Percentiles rank a stretch among this genome's conserved stretches.
Evolutionary conservation across 2,113 vertebrate species (phyloP).

Genomic region (Nothoprocta perdicaria): DNA sequence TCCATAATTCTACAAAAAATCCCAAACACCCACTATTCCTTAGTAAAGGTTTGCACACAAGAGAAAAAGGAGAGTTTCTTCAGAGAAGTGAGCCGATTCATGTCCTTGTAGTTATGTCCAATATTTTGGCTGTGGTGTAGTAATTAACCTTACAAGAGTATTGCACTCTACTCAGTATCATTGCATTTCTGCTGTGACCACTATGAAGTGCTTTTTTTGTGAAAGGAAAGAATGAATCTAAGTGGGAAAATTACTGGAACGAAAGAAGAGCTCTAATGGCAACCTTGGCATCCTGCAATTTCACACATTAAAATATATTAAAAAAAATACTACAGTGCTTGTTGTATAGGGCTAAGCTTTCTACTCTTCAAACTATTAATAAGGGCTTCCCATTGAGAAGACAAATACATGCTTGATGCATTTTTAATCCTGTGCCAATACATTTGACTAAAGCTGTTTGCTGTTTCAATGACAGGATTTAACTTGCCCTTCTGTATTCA

Average conservation of each 20-base stretch:
- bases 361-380: slow-evolving; percentile 86
- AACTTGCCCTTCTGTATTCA: slow-evolving; percentile 81
- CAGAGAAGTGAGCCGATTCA: slow-evolving; percentile 9
- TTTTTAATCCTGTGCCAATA: slow-evolving; percentile 89
- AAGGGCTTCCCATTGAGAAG: slow-evolving; percentile 85
- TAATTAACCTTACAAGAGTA: slow-evolving; percentile 64
- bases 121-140: slow-evolving; percentile 68
- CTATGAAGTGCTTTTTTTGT: slow-evolving; percentile 71
- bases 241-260: slow-evolving; percentile 80
- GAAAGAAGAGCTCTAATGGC: slow-evolving; percentile 80
- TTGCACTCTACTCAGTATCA: slow-evolving; percentile 42
- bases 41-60: neutral
- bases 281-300: slow-evolving; percentile 82
- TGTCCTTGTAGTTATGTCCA: slow-evolving; percentile 59
- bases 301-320: slow-evolving; percentile 84
- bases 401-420: slow-evolving; percentile 86
- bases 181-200: slow-evolving; percentile 66
- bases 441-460: slow-evolving; percentile 88
- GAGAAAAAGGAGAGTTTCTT: neutral
- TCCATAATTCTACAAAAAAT: neutral
- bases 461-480: slow-evolving; percentile 87
- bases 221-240: slow-evolving; percentile 68
- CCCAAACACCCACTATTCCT: neutral
- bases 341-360: slow-evolving; percentile 82
- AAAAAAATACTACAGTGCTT: slow-evolving; percentile 67